These are phyloP conservation scores for Nezara viridula DNA, from an alignment of 2,888 invertebrate genomes.

Conservation along the genomic window DNA sequence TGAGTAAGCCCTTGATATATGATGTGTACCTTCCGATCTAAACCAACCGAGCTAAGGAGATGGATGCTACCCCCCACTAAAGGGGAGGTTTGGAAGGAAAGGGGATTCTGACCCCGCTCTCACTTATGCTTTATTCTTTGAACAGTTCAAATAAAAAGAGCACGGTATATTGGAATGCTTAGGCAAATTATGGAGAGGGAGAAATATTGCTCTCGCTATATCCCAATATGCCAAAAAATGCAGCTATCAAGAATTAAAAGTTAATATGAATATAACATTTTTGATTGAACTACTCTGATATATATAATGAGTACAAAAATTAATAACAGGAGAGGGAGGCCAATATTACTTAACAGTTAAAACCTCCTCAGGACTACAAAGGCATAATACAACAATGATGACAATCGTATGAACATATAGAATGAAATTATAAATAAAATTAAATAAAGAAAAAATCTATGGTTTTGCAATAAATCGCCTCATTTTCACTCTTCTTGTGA, in stretches of 20 bases:
- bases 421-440: no score
- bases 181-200: not conserved
- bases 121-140: constrained; percentile 31
- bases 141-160: constrained; percentile 35
- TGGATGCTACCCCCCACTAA: not conserved
- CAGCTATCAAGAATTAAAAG: not conserved
- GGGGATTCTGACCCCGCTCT: not conserved
- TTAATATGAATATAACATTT: no score
- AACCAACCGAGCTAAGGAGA: not conserved
- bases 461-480: no score
- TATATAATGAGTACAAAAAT: no score
- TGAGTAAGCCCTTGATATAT: constrained; percentile 55
- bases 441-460: no score
- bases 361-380: no score
- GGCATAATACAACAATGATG: no score
- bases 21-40: constrained; percentile 40
- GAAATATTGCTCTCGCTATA: not conserved
- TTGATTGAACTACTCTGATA: no score
- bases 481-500: no score
- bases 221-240: not conserved
- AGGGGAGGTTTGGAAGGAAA: not conserved
- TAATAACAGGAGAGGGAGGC: no score
- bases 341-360: no score
- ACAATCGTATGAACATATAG: no score
- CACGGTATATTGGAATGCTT: not conserved